Base-by-base conservation (phyloP, 2,888 invertebrate species). In the Molanna angustata region DNA sequence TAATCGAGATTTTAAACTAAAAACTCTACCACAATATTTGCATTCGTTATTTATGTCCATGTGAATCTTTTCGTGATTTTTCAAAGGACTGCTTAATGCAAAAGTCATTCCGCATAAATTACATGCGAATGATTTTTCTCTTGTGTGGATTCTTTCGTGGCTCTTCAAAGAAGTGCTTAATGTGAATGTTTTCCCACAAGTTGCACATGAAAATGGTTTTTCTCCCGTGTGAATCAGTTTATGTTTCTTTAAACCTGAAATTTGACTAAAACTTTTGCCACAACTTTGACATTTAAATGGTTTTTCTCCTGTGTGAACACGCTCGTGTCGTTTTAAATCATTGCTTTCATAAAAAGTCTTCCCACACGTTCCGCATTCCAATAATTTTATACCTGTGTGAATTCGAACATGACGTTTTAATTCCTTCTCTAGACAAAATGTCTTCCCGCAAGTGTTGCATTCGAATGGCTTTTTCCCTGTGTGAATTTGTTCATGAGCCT, bases 401-500 rank as follows among this genome's bases (percentile, higher is more conserved):
- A 37, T 37, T 6, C 16, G 11, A 9, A 9, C 18, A 16, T 37
- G 37, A 9, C 18, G 16, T 9, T 16, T 17, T 11, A 37, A 37
- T 17, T 16, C 9, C 3, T 16, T 17, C 16, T 37, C 16, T 6
- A 17, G 17, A 37, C 11, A 17, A 13, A 41, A 41, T 2, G 17
- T 21, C 13, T 41, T 41, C 6, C 21, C 20, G 13, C 41, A 41
- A n/a, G 21, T 18, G 3, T 2, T n/a, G 14, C 41, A 41, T 14
- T 3, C 21, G 13, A 20, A 17, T 3, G 21, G 20, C 18, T 41
- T 41, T 9, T n/a, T 4, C 3, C 21, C 21, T 2, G 20, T 41
- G 41, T 41, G 41, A 3, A 41, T 41, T 2, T 20, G 9, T 14
- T 41, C 20, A 21, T 41, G 41, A 9, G 19, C 21, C 21, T 41